A percentile compares a stretch with the other conserved stretches of the same genome.
Evolutionary conservation across 2,888 invertebrate genomes (phyloP).

Genomic region (Elysia crispata): DNA sequence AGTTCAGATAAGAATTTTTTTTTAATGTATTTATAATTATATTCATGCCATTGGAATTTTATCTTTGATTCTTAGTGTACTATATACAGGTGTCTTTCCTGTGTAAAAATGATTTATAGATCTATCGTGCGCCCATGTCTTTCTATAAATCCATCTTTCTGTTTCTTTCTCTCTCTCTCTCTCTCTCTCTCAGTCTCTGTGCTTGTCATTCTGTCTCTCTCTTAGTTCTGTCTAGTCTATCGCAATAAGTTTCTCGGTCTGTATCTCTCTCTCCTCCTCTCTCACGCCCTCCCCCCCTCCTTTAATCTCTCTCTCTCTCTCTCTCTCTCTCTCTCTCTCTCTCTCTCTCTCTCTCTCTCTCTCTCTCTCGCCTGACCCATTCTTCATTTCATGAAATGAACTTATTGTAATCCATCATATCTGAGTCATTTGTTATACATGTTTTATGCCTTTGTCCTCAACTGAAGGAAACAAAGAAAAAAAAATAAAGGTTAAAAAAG

Average conservation of each 20-base stretch:
- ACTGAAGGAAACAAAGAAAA: too few species aligned
- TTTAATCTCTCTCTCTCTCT: slow-evolving; percentile 20
- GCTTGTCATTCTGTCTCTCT: neutral
- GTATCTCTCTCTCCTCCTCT: neutral
- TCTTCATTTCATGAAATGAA: neutral
- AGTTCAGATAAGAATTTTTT: too few species aligned
- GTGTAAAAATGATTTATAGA: too few species aligned
- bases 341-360: slow-evolving; percentile 32
- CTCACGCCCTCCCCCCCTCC: neutral
- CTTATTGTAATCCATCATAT: neutral
- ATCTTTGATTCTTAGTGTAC: too few species aligned
- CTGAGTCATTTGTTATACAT: neutral
- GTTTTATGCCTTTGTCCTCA: too few species aligned
- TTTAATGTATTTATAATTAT: too few species aligned
- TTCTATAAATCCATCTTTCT: slow-evolving; percentile 43
- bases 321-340: slow-evolving; percentile 35
- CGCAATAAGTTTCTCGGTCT: too few species aligned
- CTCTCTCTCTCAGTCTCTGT: neutral
- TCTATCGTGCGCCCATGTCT: too few species aligned
- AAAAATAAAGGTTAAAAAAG: too few species aligned
- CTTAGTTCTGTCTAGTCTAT: too few species aligned
- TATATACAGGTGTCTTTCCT: too few species aligned
- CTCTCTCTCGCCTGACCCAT: neutral
- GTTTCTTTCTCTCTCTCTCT: neutral
- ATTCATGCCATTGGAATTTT: too few species aligned